Conservation (phyloP, 2,888 invertebrate species). For the Mesorhabditis spiculigera region DNA sequence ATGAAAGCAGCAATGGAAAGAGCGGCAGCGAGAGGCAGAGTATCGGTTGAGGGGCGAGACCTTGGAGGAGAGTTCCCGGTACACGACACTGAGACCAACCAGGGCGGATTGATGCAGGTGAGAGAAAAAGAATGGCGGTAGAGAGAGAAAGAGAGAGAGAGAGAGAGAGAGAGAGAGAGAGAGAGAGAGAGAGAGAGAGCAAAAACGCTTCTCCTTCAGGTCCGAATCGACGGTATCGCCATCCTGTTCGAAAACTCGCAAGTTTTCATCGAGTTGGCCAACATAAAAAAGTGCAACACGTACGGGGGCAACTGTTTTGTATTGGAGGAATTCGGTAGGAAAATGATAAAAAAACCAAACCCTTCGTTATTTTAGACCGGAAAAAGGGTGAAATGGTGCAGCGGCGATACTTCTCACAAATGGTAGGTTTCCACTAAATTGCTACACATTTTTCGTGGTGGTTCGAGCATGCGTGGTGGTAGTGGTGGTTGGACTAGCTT, state of each 20-base stretch:
- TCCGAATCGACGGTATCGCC: conserved; percentile 97
- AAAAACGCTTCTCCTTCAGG: conserved; percentile 15
- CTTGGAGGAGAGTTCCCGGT: conserved; percentile 90
- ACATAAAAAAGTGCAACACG: conserved; percentile 98
- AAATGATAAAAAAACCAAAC: not conserved
- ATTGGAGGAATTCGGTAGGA: conserved; percentile 98
- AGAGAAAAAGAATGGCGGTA: not conserved
- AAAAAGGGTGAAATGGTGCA: conserved; percentile 93
- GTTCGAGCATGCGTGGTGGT: no score
- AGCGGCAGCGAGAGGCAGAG: conserved; percentile 70
- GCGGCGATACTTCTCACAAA: conserved; percentile 92
- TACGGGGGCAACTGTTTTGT: conserved; percentile 98
- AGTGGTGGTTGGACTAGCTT: no score
- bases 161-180: no score
- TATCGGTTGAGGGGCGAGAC: conserved; percentile 62
- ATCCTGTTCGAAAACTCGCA: conserved; percentile 98
- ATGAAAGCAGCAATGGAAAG: conserved; percentile 97
- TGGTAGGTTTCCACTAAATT: conserved; percentile 72
- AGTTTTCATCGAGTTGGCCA: conserved; percentile 98
- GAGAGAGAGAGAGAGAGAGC: no score
- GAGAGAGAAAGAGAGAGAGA: no score
- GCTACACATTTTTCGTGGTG: no score
- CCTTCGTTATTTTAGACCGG: conserved; percentile 76
- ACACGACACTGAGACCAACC: conserved; percentile 91
- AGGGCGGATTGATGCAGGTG: conserved; percentile 69